These are phyloP conservation scores for Triplophysa siluroides DNA, from an alignment of 2,113 vertebrate genomes.

Conservation along the genomic window DNA sequence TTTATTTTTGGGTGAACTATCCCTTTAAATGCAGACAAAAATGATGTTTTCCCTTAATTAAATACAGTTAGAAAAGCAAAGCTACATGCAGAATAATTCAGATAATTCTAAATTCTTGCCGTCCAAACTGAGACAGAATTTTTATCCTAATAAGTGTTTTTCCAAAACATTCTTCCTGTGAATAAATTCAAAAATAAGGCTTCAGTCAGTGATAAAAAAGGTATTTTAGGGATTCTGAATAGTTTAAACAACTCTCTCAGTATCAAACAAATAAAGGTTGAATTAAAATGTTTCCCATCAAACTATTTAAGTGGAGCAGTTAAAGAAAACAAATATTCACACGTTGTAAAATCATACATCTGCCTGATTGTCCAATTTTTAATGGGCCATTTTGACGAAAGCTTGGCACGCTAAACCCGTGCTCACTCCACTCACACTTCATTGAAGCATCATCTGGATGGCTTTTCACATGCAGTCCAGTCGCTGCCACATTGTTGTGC, in stretches of 20 bases:
- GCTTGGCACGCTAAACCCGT: conserved; percentile 10
- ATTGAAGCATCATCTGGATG: conserved; percentile 66
- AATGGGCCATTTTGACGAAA: conserved; percentile 27
- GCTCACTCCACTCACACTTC: conserved; percentile 60
- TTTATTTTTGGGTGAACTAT: no score
- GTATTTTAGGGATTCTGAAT: no score
- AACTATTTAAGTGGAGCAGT: not conserved
- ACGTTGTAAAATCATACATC: not conserved
- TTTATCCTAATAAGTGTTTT: no score
- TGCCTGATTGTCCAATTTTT: conserved; percentile 5
- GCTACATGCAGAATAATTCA: no score
- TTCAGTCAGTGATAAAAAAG: no score
- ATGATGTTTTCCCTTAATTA: no score
- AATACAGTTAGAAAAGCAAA: no score
- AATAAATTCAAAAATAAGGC: no score
- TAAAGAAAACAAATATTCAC: conserved; percentile 10
- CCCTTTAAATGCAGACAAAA: not conserved
- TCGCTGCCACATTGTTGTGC: conserved; percentile 63
- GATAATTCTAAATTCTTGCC: no score
- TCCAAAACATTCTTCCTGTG: no score
- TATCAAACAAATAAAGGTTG: not conserved
- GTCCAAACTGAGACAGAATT: no score
- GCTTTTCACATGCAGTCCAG: conserved; percentile 68
- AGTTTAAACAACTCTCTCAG: no score
- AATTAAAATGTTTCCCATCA: not conserved